Evolutionary conservation across 2,888 invertebrate genomes (phyloP), one percentile per base, ranked within the genome.

Genomic region (Galeruca laticollis): DNA sequence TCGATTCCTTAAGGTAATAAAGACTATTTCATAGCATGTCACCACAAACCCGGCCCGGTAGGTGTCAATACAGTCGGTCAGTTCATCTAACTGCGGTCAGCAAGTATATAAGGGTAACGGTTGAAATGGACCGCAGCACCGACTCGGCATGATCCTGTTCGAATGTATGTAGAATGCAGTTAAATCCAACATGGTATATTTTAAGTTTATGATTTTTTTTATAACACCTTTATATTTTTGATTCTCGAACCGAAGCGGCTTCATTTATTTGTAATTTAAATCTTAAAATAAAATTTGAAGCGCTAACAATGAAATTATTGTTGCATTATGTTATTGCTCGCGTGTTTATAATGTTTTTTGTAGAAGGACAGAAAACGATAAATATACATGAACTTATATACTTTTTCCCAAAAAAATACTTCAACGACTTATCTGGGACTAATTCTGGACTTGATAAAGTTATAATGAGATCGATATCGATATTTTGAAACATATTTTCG

Each of bases 1-100:
- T 83, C 82, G 82, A 83, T 82, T 83, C 73, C 83, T 79, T 78
- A 80, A 80, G 81, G 83, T 82, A 83, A 84, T 84, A 84, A 84
- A 84, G 83, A 80, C 83, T 82, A 83, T 84, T 84, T 84, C 84
- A 84, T 84, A 82, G 84, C 84, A 76, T 84, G 84, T 84, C 84
- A 84, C 84, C 84, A 84, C 83, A 84, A 83, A 80, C 80, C 81
- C 81, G 60, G 81, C 83, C 81, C 84, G 82, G 84, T 84, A 84
- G 84, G 84, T 84, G 84, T 83, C 83, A 83, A 82, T 79, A 73
- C 75, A 79, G 73, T 73, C 79, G 78, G 72, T 73, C 77, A 77
- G 76, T 72, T 73, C 77, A 60, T 35, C 56, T 52, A n/a, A 67
- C 37, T 52, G 10, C 69, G 72, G 67, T 75, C 79, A 75, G 74